A percentile compares a stretch with the other conserved stretches of the same genome.
Conservation (phyloP, 2,888 invertebrate genomes). For the Diloba caeruleocephala region DNA sequence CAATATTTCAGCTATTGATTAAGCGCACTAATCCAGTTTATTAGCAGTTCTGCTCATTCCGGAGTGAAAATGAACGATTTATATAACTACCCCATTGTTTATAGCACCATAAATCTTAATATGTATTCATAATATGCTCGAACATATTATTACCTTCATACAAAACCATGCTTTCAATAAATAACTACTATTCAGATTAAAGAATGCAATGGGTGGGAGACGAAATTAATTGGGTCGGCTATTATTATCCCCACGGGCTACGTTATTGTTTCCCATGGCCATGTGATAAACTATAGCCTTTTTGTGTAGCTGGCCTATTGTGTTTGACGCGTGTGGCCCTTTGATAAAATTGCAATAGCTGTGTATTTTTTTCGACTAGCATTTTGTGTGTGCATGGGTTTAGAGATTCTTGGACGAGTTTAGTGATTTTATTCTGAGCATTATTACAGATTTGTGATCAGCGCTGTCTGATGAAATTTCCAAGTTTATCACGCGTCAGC, state of each 20-base stretch:
- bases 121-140: not conserved
- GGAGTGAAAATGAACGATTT: no score
- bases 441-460: no score
- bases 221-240: conserved; percentile 52
- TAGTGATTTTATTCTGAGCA: no score
- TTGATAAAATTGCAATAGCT: conserved; percentile 51
- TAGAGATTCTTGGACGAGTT: no score
- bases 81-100: no score
- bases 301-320: conserved; percentile 40
- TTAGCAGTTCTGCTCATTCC: no score
- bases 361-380: conserved; percentile 21
- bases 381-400: conserved; percentile 1
- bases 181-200: conserved; percentile 41
- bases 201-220: conserved; percentile 34
- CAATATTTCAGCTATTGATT: no score
- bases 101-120: no score
- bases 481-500: no score
- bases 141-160: conserved; percentile 1
- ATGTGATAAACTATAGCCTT: conserved; percentile 40
- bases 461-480: no score
- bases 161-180: conserved; percentile 30
- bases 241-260: conserved; percentile 41
- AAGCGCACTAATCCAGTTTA: no score
- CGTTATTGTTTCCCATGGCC: conserved; percentile 46
- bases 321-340: conserved; percentile 40